Base-by-base conservation (phyloP, 2,113 vertebrate genomes). In the Columba livia region DNA sequence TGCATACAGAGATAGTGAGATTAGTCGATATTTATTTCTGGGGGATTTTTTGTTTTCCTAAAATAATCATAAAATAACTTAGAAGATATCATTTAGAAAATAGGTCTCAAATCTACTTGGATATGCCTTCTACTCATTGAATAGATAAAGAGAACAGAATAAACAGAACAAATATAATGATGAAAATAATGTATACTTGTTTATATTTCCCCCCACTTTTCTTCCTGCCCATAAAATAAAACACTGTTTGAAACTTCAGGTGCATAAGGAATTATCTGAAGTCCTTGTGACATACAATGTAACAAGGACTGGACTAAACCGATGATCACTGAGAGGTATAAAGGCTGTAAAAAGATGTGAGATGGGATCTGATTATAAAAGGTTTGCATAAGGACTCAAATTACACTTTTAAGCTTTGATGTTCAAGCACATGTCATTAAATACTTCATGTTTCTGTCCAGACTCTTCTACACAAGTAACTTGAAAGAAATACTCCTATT, bases 401-500 rank as follows among this genome's bases (percentile, higher is more conserved):
- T 67, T 79, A 90, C 31, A 77, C 48, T 62, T 94, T 29, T 18
- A 72, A 61, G 66, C 36, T 82, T 88, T 93, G 51, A 79, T 91
- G 56, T 94, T 86, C 73, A 87, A 51, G 23, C 38, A 85, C 29
- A 26, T 23, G n/a, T 38, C 69, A 87, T 90, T 89, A 94, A 93
- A 90, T 34, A 69, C 36, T 82, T 94, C 19, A 31, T 53, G 31
- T n/a, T 73, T 18, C 38, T 85, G 23, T 85, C 51, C 70, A 77
- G 66, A 65, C 15, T 34, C 24, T 42, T 86, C 28, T 77, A 64
- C 34, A 87, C 12, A 74, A 73, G 42, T 54, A 54, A 73, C 32
- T 70, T 83, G 62, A 93, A 85, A 83, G 79, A 93, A 95, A 79
- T 28, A 47, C 82, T 60, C 14, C 28, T 85, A 20, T 94, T 90